Conservation (phyloP, 2,113 vertebrate genomes). For the Podarcis raffonei region DNA sequence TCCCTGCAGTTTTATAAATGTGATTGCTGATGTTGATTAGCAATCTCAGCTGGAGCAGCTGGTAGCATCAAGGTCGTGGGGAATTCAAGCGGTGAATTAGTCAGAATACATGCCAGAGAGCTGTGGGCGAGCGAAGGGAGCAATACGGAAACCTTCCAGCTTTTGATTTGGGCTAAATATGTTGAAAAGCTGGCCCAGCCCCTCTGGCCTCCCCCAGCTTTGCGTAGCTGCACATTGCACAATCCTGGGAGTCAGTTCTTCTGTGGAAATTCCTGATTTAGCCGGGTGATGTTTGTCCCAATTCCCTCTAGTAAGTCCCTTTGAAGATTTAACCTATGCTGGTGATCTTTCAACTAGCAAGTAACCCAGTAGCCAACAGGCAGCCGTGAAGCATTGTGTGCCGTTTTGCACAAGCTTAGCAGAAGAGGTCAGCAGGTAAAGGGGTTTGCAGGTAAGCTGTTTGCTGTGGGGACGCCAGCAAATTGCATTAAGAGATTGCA, state of each 20-base stretch:
- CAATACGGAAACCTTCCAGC: not conserved
- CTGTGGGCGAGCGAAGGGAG: not conserved
- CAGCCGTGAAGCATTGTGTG: not conserved
- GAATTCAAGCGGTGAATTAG: not conserved
- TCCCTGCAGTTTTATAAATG: not conserved
- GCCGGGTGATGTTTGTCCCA: not conserved
- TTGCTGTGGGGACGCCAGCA: constrained; percentile 7
- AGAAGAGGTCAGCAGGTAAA: not conserved
- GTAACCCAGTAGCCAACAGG: not conserved
- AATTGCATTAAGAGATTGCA: constrained; percentile 17
- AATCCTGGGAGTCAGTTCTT: not conserved
- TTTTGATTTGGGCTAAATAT: not conserved
- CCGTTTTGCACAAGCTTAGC: not conserved
- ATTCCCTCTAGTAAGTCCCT: not conserved
- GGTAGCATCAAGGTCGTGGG: not conserved
- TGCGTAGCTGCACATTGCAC: not conserved
- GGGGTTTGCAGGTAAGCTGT: constrained; percentile 9
- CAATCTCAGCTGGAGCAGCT: not conserved
- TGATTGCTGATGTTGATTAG: not conserved
- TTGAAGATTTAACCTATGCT: not conserved
- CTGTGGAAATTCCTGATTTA: not conserved
- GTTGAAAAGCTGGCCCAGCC: not conserved
- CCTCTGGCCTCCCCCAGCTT: not conserved
- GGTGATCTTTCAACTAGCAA: not conserved
- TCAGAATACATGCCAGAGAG: not conserved